These are phyloP conservation scores for Helarctos malayanus DNA, from an alignment of 2,797 vertebrate genomes.

Conservation along the genomic window DNA sequence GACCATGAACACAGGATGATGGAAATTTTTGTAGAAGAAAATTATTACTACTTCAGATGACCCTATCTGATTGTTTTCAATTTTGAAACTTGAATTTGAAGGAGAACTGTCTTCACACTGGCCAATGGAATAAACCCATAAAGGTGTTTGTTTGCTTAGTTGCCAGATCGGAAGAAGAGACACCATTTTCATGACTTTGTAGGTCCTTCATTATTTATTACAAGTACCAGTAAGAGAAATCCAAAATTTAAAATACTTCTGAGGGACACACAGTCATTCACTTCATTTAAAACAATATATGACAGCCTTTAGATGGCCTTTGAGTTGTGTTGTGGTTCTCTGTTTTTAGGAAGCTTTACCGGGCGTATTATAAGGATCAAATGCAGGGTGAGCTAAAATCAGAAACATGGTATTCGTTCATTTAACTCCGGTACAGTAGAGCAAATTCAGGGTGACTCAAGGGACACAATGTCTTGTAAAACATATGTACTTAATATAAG, in stretches of 20 bases:
- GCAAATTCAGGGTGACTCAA: slow-evolving; percentile 95
- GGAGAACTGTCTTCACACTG: slow-evolving; percentile 50
- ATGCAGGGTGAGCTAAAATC: slow-evolving; percentile 87
- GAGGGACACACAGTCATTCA: slow-evolving; percentile 73
- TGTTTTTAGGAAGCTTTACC: slow-evolving; percentile 82
- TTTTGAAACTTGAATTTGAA: slow-evolving; percentile 32
- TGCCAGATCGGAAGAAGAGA: slow-evolving; percentile 43
- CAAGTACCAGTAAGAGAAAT: slow-evolving; percentile 60
- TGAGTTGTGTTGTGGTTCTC: slow-evolving; percentile 36
- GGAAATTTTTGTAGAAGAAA: slow-evolving; percentile 32
- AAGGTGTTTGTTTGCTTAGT: slow-evolving; percentile 29
- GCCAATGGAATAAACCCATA: slow-evolving; percentile 46
- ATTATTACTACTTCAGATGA: slow-evolving; percentile 55
- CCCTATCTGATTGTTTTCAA: not conserved
- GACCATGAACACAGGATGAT: not conserved
- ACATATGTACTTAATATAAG: slow-evolving; percentile 99
- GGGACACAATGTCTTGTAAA: slow-evolving; percentile 98
- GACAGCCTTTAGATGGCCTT: slow-evolving; percentile 70
- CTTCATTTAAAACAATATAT: slow-evolving; percentile 78
- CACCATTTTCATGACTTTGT: slow-evolving; percentile 45
- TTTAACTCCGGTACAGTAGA: slow-evolving; percentile 89
- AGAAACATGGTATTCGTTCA: slow-evolving; percentile 91
- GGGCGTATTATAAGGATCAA: slow-evolving; percentile 87
- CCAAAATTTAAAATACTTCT: slow-evolving; percentile 62
- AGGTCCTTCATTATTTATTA: slow-evolving; percentile 62